A percentile compares a stretch with the other conserved stretches of the same genome.
Evolutionary conservation across 2,888 invertebrate species (phyloP).

Genomic region (Drosophila nigritarsus): DNA sequence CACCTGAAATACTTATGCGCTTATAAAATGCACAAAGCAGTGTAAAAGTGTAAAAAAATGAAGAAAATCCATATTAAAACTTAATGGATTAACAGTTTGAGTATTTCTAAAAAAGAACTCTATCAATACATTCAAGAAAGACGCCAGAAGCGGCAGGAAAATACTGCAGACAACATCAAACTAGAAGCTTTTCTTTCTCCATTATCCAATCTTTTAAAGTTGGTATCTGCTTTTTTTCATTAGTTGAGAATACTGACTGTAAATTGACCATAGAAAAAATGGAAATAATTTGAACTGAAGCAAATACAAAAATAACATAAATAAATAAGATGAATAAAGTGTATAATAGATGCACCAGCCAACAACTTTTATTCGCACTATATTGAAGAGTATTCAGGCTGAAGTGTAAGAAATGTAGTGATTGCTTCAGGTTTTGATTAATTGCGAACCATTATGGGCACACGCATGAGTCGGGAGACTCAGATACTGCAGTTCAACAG

Average conservation of each 20-base stretch:
- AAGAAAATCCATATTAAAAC: slow-evolving; percentile 16
- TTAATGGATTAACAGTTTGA: slow-evolving; percentile 20
- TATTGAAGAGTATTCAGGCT: slow-evolving; percentile 34
- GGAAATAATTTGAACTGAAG: background rate
- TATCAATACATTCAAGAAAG: background rate
- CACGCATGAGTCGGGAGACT: slow-evolving; percentile 44
- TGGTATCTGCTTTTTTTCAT: background rate
- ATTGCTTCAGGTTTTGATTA: slow-evolving; percentile 57
- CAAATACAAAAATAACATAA: background rate
- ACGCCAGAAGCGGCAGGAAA: background rate
- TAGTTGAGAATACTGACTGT: background rate
- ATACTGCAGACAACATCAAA: background rate
- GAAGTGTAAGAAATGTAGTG: background rate
- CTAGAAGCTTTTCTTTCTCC: background rate
- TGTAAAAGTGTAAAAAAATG: background rate
- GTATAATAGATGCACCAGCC: background rate
- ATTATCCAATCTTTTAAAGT: background rate
- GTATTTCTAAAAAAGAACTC: background rate
- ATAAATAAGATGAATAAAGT: background rate
- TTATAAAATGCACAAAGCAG: slow-evolving; percentile 26
- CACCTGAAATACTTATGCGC: slow-evolving; percentile 43
- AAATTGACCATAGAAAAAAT: background rate
- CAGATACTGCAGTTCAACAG: slow-evolving; percentile 18
- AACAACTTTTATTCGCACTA: background rate
- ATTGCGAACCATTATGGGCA: slow-evolving; percentile 66